Evolutionary conservation across 2,888 invertebrate species (phyloP).

Genomic region (Choreutis nemorana): DNA sequence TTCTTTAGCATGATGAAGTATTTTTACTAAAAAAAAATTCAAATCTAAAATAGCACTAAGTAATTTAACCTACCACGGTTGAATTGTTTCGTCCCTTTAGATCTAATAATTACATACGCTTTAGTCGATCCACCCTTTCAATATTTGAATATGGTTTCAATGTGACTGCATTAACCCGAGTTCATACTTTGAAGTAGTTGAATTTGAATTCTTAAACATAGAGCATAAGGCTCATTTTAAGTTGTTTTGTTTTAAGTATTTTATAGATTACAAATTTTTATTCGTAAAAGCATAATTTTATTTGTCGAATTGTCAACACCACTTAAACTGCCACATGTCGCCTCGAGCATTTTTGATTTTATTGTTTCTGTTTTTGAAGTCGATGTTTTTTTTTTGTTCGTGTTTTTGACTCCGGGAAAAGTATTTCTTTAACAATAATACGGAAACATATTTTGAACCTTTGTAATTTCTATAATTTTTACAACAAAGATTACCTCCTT

Average conservation of each 20-base stretch:
- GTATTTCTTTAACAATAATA: no score
- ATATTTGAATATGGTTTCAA: constrained; percentile 60
- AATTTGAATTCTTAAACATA: background rate
- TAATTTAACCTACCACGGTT: constrained; percentile 54
- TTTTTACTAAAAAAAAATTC: no score
- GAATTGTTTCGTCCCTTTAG: constrained; percentile 34
- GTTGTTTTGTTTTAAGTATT: background rate
- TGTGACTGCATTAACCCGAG: constrained; percentile 41
- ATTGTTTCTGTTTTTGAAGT: no score
- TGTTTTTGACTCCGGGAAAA: no score
- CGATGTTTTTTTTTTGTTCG: no score
- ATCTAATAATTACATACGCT: constrained; percentile 62
- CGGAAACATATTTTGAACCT: no score
- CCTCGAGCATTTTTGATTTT: constrained; percentile 48
- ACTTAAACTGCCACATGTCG: constrained; percentile 64
- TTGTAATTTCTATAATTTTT: no score
- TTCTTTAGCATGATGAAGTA: no score
- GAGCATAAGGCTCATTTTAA: background rate
- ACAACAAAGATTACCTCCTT: no score
- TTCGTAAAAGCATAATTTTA: constrained; percentile 57
- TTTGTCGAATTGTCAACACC: constrained; percentile 64
- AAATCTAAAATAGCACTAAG: constrained; percentile 21
- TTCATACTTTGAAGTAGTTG: background rate
- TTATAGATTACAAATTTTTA: constrained; percentile 36
- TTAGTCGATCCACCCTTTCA: constrained; percentile 50